Evolutionary conservation across 2,888 invertebrate species (phyloP).

Genomic region (Pheosia tremula): DNA sequence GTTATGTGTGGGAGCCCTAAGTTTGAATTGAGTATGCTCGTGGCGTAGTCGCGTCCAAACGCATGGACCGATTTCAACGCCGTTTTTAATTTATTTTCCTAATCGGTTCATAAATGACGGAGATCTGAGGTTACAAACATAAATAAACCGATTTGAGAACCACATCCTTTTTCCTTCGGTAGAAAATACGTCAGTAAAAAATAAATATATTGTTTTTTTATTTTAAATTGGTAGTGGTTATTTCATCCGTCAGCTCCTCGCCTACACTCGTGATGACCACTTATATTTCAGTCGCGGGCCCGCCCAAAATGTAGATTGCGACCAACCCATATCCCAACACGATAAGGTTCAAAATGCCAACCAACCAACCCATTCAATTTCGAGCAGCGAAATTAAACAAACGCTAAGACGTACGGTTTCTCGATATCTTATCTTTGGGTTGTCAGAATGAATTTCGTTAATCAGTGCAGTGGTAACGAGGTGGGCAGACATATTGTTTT

Average conservation of each 20-base stretch:
- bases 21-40: no score
- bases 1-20: no score
- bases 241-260: slow-evolving; percentile 32
- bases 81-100: no score
- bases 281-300: slow-evolving; percentile 65
- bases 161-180: no score
- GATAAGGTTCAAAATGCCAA: slow-evolving; percentile 40
- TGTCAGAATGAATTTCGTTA: slow-evolving; percentile 46
- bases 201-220: no score
- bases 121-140: no score
- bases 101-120: no score
- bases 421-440: slow-evolving; percentile 42
- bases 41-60: no score
- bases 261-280: slow-evolving; percentile 58
- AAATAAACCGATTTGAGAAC: no score
- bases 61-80: no score
- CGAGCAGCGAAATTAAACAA: slow-evolving; percentile 44
- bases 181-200: no score
- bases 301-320: slow-evolving; percentile 75
- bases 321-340: slow-evolving; percentile 36
- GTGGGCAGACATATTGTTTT: slow-evolving; percentile 24
- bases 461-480: slow-evolving; percentile 29
- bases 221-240: not conserved
- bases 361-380: slow-evolving; percentile 10
- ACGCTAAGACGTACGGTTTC: slow-evolving; percentile 27